Percentiles rank a stretch among this genome's conserved stretches.
These are phyloP conservation scores for Plectropomus leopardus DNA, from an alignment of 2,113 vertebrate species.

Conservation along the genomic window DNA sequence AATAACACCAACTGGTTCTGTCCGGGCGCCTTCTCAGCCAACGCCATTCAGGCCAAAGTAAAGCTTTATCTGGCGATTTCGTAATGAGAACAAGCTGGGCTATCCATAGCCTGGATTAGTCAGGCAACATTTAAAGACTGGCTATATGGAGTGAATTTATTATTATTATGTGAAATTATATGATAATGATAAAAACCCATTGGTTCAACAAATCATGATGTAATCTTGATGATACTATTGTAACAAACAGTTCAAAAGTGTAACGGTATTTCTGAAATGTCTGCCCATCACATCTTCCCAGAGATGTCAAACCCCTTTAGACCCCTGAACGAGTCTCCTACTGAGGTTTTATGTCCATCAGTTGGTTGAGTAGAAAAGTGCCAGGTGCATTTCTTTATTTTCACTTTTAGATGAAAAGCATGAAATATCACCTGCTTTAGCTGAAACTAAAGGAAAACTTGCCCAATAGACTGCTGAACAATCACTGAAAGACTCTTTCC, in stretches of 20 bases:
- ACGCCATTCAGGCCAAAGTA: too few relatives aligned
- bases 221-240: background rate
- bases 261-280: constrained; percentile 6
- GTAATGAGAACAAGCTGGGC: too few relatives aligned
- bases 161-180: too few relatives aligned
- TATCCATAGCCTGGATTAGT: background rate
- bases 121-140: background rate
- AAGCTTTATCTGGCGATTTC: too few relatives aligned
- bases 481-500: constrained; percentile 24
- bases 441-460: constrained; percentile 8
- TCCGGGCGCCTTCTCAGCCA: too few relatives aligned
- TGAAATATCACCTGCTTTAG: constrained; percentile 42
- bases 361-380: constrained; percentile 14
- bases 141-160: background rate
- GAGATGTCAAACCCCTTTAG: constrained; percentile 8
- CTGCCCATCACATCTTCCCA: background rate
- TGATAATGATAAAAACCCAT: background rate
- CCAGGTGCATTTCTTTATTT: constrained; percentile 30
- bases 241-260: constrained; percentile 1
- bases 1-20: too few relatives aligned
- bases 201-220: background rate
- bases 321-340: constrained; percentile 5
- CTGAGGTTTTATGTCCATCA: constrained; percentile 38
- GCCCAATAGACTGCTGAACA: constrained; percentile 14
- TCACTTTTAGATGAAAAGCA: constrained; percentile 30